Evolutionary conservation across 2,797 vertebrate genomes (phyloP).

Genomic region (Simalia tracyae): DNA sequence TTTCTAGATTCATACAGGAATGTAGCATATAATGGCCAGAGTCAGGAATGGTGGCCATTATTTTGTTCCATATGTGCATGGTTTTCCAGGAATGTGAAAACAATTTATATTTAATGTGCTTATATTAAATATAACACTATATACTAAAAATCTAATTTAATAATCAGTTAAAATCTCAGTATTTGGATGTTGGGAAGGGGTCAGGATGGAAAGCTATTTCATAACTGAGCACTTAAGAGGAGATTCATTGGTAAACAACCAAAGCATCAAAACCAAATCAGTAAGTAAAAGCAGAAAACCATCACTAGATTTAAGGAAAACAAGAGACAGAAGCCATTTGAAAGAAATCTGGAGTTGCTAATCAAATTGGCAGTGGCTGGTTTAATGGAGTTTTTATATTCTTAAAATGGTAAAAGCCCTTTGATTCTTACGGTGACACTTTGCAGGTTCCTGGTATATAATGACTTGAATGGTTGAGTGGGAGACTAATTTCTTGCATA

Average conservation of each 20-base stretch:
- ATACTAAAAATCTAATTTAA: not conserved
- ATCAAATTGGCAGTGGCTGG: conserved; percentile 61
- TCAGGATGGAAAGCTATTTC: not conserved
- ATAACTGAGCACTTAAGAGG: not conserved
- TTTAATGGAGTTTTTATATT: conserved; percentile 64
- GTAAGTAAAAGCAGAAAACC: conserved; percentile 24
- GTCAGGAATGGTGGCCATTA: not conserved
- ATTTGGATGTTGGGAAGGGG: not conserved
- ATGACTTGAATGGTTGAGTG: conserved; percentile 55
- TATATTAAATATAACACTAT: not conserved
- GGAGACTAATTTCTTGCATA: conserved; percentile 65
- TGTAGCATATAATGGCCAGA: not conserved
- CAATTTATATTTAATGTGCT: not conserved
- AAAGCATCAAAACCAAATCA: not conserved
- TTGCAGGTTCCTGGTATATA: conserved; percentile 61
- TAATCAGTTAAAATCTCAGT: not conserved
- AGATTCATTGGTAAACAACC: not conserved
- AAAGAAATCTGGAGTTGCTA: conserved; percentile 50
- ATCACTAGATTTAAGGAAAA: conserved; percentile 32
- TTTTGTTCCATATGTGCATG: not conserved
- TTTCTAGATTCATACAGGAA: not conserved
- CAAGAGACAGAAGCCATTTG: conserved; percentile 13
- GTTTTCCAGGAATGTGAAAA: not conserved
- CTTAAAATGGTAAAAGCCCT: conserved; percentile 59
- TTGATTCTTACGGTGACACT: conserved; percentile 70